These are phyloP conservation scores for Casuarius casuarius DNA, from an alignment of 2,113 vertebrate genomes.

Conservation along the genomic window DNA sequence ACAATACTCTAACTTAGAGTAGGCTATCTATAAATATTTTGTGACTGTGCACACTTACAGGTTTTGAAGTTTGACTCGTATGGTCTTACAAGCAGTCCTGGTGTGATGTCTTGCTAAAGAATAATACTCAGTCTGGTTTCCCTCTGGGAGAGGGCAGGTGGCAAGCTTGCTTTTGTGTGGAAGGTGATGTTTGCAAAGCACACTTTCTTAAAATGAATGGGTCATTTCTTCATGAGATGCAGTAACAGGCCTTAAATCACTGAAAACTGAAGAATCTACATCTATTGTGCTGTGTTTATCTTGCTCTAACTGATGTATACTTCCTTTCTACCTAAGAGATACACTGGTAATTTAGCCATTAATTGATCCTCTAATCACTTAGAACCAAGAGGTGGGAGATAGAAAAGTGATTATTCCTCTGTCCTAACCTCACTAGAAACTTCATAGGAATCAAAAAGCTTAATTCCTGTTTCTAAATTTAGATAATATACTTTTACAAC, in stretches of 20 bases:
- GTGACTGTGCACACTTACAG: not conserved
- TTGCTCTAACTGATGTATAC: not conserved
- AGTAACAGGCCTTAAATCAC: not conserved
- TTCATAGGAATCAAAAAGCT: not conserved
- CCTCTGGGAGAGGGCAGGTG: not conserved
- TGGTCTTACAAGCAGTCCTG: not conserved
- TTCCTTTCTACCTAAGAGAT: not conserved
- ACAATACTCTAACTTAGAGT: not conserved
- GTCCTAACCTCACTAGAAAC: not conserved
- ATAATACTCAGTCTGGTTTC: not conserved
- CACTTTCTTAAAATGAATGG: not conserved
- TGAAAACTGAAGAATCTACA: not conserved
- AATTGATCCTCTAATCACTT: not conserved
- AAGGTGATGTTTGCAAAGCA: not conserved
- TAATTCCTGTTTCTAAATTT: not conserved
- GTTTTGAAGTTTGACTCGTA: not conserved
- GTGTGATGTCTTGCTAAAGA: not conserved
- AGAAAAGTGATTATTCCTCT: not conserved
- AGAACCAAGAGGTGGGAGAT: not conserved
- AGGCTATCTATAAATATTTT: not conserved
- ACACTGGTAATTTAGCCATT: not conserved
- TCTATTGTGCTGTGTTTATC: not conserved
- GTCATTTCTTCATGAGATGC: slow-evolving; percentile 11
- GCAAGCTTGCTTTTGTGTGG: not conserved
- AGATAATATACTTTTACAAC: not conserved